Evolutionary conservation across 2,797 vertebrate species (phyloP), one percentile per base, ranked within the genome.

Genomic region (Nothura maculosa): DNA sequence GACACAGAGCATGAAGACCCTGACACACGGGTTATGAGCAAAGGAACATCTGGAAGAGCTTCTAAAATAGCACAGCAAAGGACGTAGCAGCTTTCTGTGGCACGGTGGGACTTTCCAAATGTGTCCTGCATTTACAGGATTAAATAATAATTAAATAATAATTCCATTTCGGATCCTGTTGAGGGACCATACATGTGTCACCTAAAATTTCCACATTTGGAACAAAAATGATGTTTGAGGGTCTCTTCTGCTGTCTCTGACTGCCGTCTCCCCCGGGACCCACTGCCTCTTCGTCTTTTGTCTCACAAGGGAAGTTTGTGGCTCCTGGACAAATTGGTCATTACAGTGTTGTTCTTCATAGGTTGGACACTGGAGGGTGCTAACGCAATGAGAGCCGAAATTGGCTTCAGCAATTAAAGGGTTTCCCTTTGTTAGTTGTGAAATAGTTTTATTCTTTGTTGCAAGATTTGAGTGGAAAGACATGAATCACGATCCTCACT

Each of bases 351-450:
- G 91, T 94, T 94, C 96, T 97, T 93, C 90, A 13, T 7, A n/a
- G 36, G 9, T 17, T 54, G 93, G 93, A 93, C 98, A 87, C 97
- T 97, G 94, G 98, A 97, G 97, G 97, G 98, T 94, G 96, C 97
- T 96, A 92, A 96, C 85, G 94, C 90, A 95, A 95, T 89, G 81
- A 48, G 81, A 96, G 94, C 85, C 40, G 80, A 83, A 87, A 63
- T 83, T n/a, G 61, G 87, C 80, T 21, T n/a, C 16, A 73, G 6
- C 72, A 85, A 75, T 87, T 66, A 78, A 80, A 93, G 42, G 34
- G 48, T 58, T 88, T 66, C 32, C 21, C 67, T 91, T 96, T 95
- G 60, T 89, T 74, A 92, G 85, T 92, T 27, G 40, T 77, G 69
- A 87, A 94, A 94, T 84, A 81, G 30, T 82, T 81, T 70, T 36